phyloP scores from a whole-genome alignment of 2,113 vertebrate genomes.

The Nothoprocta perdicaria region DNA sequence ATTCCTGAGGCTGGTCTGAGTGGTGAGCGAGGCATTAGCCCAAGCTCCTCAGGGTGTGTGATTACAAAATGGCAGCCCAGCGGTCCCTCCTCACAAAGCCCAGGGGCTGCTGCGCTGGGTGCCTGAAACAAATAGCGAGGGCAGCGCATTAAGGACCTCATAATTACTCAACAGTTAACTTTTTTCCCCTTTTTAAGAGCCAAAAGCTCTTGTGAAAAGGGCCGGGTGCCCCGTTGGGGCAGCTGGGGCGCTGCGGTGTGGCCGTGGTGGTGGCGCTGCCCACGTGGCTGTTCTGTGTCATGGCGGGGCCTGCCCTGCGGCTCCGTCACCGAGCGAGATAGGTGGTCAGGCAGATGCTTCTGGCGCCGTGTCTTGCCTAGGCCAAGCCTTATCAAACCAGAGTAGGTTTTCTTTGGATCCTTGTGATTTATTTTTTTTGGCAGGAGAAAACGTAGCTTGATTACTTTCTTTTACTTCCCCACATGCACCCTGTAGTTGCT shows the following conservation, averaged over 20 bases:
- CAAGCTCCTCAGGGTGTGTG: background rate
- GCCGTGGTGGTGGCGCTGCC: fast-evolving
- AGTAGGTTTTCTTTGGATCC: conserved; percentile 34
- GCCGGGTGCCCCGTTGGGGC: background rate
- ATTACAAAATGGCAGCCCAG: background rate
- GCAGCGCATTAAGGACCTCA: background rate
- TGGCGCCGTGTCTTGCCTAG: background rate
- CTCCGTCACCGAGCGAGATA: background rate
- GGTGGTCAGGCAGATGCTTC: background rate
- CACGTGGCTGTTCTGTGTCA: background rate
- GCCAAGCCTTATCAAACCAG: background rate
- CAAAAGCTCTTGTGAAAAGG: background rate
- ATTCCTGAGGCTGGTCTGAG: background rate
- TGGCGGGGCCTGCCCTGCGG: fast-evolving
- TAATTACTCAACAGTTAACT: background rate
- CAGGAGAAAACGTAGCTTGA: background rate
- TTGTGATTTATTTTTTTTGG: conserved; percentile 13
- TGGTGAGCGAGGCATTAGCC: background rate
- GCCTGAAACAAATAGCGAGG: background rate
- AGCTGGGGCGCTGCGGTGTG: fast-evolving
- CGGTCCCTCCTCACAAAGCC: background rate
- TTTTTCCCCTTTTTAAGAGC: background rate
- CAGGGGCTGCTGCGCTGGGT: background rate
- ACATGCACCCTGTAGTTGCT: background rate
- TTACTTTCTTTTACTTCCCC: background rate